These are phyloP conservation scores for Myotis planiceps DNA, from an alignment of 2,797 vertebrate genomes.

Conservation along the genomic window DNA sequence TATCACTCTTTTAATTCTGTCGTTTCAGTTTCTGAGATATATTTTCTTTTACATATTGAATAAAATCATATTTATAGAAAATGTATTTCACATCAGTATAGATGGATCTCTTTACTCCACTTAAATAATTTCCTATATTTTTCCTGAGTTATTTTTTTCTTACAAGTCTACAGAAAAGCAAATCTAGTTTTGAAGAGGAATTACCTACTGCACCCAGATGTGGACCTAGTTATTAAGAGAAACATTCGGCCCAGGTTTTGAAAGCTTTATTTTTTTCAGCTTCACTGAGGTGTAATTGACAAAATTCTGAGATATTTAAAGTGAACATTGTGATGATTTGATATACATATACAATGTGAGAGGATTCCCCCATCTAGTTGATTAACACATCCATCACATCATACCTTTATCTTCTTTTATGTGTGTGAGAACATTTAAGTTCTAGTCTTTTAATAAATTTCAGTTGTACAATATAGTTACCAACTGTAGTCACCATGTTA, in stretches of 20 bases:
- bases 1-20: not conserved
- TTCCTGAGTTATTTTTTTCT: not conserved
- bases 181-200: not conserved
- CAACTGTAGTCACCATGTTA: not conserved
- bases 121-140: not conserved
- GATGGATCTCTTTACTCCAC: not conserved
- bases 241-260: not conserved
- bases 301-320: not conserved
- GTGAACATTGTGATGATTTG: not conserved
- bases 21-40: not conserved
- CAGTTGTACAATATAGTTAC: not conserved
- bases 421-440: not conserved
- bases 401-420: not conserved
- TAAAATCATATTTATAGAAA: not conserved
- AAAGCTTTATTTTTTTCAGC: not conserved
- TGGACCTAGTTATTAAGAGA: not conserved
- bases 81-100: not conserved
- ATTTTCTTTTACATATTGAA: not conserved
- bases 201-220: not conserved
- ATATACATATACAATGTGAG: not conserved
- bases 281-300: not conserved
- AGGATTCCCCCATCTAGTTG: not conserved
- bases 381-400: not conserved
- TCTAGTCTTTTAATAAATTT: not conserved
- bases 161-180: not conserved